Evolutionary conservation across 2,888 invertebrate genomes (phyloP).

Genomic region (Eubasilissa splendida): DNA sequence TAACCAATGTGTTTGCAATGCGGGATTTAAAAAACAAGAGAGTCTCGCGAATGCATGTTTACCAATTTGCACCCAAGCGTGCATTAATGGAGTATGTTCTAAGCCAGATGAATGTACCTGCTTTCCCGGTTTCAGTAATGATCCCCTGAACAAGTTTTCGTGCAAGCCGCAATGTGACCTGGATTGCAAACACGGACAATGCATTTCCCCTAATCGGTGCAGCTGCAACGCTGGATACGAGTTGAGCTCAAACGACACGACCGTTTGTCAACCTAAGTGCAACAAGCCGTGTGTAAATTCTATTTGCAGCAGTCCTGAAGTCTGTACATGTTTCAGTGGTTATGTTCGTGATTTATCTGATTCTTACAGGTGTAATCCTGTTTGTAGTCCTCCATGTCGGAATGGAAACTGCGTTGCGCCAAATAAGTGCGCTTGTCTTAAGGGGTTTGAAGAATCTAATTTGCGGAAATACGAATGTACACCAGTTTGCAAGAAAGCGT

Average conservation of each 20-base stretch:
- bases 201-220: constrained; percentile 60
- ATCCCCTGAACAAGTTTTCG: constrained; percentile 8
- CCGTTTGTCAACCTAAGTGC: constrained; percentile 46
- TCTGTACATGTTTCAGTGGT: constrained; percentile 59
- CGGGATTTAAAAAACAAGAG: constrained; percentile 59
- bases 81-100: constrained; percentile 59
- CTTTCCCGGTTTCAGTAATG: constrained; percentile 49
- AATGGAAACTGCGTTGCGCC: constrained; percentile 54
- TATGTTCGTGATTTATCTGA: constrained; percentile 48
- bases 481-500: constrained; percentile 62
- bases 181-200: constrained; percentile 60
- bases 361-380: constrained; percentile 49
- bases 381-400: constrained; percentile 42
- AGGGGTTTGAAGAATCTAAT: constrained; percentile 43
- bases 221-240: constrained; percentile 56
- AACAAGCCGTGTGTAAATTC: constrained; percentile 59
- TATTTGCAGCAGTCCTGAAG: constrained; percentile 57
- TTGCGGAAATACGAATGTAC: constrained; percentile 60
- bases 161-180: constrained; percentile 51
- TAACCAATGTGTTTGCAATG: constrained; percentile 64
- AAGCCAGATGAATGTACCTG: constrained; percentile 58
- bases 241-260: constrained; percentile 17
- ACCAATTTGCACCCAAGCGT: constrained; percentile 55
- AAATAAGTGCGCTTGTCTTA: constrained; percentile 47
- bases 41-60: background rate